Percentiles rank a stretch among this genome's conserved stretches.
phyloP scores from a whole-genome alignment of 2,888 invertebrate species.

The Eilema sororculum region DNA sequence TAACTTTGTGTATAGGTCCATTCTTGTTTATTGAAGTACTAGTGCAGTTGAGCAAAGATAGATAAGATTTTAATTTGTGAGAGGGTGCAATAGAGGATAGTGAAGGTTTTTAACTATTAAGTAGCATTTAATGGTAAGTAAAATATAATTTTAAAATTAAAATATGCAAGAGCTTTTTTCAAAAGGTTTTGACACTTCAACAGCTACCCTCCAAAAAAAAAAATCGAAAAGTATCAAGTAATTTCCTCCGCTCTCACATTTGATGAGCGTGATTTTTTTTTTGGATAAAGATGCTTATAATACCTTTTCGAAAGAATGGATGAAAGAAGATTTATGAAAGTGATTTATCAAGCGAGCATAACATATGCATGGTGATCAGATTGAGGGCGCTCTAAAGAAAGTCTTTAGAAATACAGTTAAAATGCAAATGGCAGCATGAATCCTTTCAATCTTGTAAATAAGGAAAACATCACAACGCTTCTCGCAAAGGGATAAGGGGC shows the following conservation, averaged over 20 bases:
- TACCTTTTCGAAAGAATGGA: not conserved
- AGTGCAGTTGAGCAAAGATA: no score
- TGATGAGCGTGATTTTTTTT: not conserved
- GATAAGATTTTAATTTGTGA: no score
- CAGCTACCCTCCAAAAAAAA: no score
- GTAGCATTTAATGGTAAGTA: no score
- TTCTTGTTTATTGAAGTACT: no score
- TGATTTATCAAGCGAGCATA: not conserved
- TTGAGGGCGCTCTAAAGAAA: not conserved
- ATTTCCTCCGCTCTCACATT: not conserved
- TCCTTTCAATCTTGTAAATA: not conserved
- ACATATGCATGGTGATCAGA: not conserved
- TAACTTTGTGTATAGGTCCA: no score
- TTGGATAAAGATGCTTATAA: not conserved
- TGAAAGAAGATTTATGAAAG: not conserved
- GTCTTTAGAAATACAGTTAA: not conserved
- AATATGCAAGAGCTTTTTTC: no score
- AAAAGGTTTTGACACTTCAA: no score
- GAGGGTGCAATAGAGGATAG: no score
- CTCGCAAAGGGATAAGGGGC: constrained; percentile 6
- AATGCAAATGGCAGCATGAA: not conserved
- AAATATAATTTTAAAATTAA: no score
- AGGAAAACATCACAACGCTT: constrained; percentile 13
- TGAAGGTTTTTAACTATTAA: no score
- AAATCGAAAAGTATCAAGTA: no score